Conservation (phyloP, 2,113 vertebrate genomes). For the Gallinago undulata region DNA sequence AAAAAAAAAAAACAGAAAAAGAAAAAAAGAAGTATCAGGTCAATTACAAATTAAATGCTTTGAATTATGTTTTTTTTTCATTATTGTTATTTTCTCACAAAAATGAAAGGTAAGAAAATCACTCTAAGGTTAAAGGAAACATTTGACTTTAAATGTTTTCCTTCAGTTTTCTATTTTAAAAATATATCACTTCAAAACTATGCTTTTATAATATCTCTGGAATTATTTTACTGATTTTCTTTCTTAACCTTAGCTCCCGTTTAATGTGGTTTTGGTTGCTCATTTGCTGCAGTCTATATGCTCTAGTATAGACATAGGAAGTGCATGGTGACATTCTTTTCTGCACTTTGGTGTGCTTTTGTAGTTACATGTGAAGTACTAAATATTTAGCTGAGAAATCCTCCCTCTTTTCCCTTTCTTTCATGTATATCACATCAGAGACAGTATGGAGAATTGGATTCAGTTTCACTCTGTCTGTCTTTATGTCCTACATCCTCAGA, state of each 20-base stretch:
- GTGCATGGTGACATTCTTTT: fast-evolving
- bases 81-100: not conserved
- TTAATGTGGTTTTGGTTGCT: not conserved
- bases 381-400: not conserved
- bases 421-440: fast-evolving
- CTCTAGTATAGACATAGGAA: not conserved
- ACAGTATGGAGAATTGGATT: not conserved
- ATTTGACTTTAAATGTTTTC: not conserved
- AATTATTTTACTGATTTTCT: not conserved
- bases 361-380: not conserved
- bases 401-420: not conserved
- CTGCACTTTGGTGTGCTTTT: not conserved
- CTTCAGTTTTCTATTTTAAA: not conserved
- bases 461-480: not conserved
- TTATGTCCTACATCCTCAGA: not conserved
- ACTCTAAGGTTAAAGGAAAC: not conserved
- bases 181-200: not conserved
- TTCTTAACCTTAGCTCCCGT: not conserved
- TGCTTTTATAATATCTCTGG: not conserved
- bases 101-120: not conserved
- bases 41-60: not conserved
- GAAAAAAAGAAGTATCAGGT: not conserved
- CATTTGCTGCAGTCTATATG: fast-evolving
- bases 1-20: no score
- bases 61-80: not conserved